Evolutionary conservation across 2,797 vertebrate species (phyloP).

Genomic region (Premnoplex brunnescens): DNA sequence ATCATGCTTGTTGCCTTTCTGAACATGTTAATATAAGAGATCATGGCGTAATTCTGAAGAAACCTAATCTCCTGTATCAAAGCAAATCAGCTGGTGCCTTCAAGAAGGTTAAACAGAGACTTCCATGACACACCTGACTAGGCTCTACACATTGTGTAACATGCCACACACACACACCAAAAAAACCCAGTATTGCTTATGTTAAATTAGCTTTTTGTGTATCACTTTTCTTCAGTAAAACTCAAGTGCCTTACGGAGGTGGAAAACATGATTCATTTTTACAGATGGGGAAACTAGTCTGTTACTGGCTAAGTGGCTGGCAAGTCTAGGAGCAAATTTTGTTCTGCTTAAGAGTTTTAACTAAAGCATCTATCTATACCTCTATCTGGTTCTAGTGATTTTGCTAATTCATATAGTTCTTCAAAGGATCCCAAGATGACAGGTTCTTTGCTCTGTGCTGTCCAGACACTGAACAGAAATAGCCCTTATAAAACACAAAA

Average conservation of each 20-base stretch:
- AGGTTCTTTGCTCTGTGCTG: not conserved
- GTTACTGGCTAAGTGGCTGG: not conserved
- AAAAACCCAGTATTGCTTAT: not conserved
- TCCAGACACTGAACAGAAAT: not conserved
- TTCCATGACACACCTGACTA: not conserved
- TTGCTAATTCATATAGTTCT: not conserved
- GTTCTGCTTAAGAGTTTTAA: not conserved
- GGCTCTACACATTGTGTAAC: not conserved
- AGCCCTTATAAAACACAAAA: not conserved
- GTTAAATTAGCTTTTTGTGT: not conserved
- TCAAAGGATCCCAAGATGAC: not conserved
- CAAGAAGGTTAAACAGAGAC: not conserved
- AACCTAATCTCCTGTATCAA: not conserved
- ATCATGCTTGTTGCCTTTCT: not conserved
- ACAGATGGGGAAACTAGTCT: not conserved
- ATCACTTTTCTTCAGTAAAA: not conserved
- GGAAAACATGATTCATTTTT: not conserved
- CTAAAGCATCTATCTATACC: not conserved
- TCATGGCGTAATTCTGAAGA: not conserved
- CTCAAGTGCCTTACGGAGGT: not conserved
- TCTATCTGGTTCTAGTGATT: not conserved
- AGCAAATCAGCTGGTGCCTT: not conserved
- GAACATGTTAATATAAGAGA: not conserved
- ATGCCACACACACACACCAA: not conserved
- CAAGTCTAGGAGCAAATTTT: not conserved